Base-by-base conservation (phyloP, 2,888 invertebrate species). In the Cheiracanthium punctorium region DNA sequence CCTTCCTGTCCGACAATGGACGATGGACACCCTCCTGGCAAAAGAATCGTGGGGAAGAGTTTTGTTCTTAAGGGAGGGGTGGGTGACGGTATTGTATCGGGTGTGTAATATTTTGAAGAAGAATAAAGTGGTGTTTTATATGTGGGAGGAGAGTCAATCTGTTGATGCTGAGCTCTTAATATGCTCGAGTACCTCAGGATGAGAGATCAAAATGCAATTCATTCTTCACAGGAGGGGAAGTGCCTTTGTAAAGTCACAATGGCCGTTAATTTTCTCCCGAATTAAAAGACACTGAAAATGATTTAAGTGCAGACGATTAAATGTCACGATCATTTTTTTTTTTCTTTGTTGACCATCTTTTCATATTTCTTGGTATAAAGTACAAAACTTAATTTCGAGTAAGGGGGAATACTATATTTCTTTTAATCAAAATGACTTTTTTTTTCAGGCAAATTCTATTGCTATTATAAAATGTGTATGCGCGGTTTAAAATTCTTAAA, bases 1-100 rank as follows among this genome's bases (percentile, higher is more conserved):
- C 58, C 58, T 58, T 58, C 58, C 58, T 58, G 58, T 58, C 58
- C 58, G 58, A 58, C 58, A 58, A 58, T 58, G 58, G 58, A 58
- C 58, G 58, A 58, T 58, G 58, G 58, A 58, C 58, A 58, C 24
- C 24, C 58, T 58, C 58, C 58, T 58, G 58, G 58, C 48, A 48
- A 48, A 37, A 17, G 48, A 48, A n/a, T n/a, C n/a, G 14, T 48
- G 58, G 58, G 58, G 58, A n/a, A n/a, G n/a, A n/a, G 24, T 20
- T 58, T 58, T 12, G 20, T 58, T 24, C 5, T 20, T 5, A 24
- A 24, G 24, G n/a, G 24, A 58, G 24, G 58, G 58, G 58, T 5
- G 58, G 58, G 24, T 58, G 24, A 58, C 58, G 58, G 58, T 24
- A 58, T 58, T 58, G 58, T 58, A 24, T 58, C 24, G 58, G 58